phyloP scores from a whole-genome alignment of 2,113 vertebrate species.

The Protobothrops mucrosquamatus region DNA sequence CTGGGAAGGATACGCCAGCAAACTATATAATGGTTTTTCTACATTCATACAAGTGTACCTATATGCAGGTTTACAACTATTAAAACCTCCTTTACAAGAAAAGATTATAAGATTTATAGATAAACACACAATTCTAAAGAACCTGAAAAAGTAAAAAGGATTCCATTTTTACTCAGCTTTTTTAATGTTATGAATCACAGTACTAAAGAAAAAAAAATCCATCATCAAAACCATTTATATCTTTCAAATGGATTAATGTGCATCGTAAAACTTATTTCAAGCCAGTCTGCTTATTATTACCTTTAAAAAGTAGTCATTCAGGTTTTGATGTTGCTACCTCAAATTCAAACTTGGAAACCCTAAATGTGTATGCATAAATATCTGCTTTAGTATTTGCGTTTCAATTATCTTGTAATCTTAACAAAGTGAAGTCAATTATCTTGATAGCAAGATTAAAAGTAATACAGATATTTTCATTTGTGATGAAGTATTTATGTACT shows the following conservation, averaged over 20 bases:
- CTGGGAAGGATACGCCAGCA: background rate
- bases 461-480: background rate
- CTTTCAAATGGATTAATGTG: background rate
- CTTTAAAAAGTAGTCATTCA: background rate
- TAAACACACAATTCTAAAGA: background rate
- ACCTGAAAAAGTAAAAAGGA: background rate
- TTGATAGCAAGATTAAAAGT: background rate
- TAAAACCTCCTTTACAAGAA: conserved; percentile 15
- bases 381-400: background rate
- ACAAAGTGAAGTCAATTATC: background rate
- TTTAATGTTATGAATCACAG: conserved; percentile 10
- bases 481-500: background rate
- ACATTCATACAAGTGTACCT: background rate
- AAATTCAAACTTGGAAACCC: background rate
- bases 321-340: background rate
- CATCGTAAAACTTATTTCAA: background rate
- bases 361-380: background rate
- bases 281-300: background rate
- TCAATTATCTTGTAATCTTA: background rate
- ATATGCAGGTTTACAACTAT: background rate
- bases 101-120: background rate
- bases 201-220: background rate
- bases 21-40: background rate
- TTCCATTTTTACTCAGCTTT: conserved; percentile 6
- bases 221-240: background rate